A percentile compares a stretch with the other conserved stretches of the same genome.
Conservation (phyloP, 2,797 vertebrate genomes). For the Rhinophrynus dorsalis region DNA sequence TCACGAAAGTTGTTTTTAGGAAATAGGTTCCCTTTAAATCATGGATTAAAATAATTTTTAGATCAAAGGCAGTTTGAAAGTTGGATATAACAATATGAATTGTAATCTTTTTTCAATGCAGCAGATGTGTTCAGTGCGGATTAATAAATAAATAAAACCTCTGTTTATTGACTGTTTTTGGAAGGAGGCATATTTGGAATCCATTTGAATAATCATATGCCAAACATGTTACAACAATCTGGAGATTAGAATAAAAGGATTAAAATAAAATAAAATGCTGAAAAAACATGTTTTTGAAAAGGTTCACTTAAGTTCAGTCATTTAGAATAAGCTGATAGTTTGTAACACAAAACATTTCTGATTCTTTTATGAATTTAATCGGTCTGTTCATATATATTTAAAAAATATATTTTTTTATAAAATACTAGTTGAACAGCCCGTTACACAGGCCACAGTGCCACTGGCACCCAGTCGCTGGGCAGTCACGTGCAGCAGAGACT, state of each 20-base stretch:
- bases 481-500: no score
- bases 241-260: slow-evolving; percentile 50
- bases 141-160: slow-evolving; percentile 59
- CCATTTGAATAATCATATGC: slow-evolving; percentile 63
- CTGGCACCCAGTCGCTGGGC: no score
- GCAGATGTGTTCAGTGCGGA: slow-evolving; percentile 51
- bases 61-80: slow-evolving; percentile 26
- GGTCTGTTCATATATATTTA: no score
- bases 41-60: neutral
- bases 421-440: no score
- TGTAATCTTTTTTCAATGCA: slow-evolving; percentile 31
- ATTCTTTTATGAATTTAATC: no score
- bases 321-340: no score
- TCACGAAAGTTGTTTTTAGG: no score
- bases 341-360: no score
- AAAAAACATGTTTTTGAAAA: neutral
- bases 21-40: no score
- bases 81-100: slow-evolving; percentile 47
- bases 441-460: no score
- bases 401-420: no score
- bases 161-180: slow-evolving; percentile 57
- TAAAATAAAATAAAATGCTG: neutral
- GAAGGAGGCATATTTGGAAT: slow-evolving; percentile 63
- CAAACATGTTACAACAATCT: slow-evolving; percentile 60
- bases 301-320: neutral